phyloP scores from a whole-genome alignment of 1,140 invertebrate genomes.

The Bicyclus anynana region DNA sequence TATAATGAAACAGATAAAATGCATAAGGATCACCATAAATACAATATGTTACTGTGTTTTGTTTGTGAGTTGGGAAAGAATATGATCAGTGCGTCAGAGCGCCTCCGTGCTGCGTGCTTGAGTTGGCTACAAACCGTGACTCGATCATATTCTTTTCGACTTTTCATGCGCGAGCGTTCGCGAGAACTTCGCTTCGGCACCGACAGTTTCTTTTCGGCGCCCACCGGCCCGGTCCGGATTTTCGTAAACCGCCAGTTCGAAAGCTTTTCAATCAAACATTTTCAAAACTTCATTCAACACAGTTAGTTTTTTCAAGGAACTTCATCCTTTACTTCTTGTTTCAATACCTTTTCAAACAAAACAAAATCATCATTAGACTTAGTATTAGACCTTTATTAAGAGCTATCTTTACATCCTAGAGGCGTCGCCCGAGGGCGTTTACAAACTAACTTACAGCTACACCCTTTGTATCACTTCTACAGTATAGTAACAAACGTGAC shows the following conservation, averaged over 20 bases:
- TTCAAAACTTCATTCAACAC: constrained; percentile 70
- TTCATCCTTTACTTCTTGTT: constrained; percentile 79
- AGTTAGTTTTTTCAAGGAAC: constrained; percentile 76
- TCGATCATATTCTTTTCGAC: constrained; percentile 69
- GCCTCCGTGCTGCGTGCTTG: constrained; percentile 52
- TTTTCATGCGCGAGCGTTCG: constrained; percentile 38
- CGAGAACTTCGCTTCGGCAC: constrained; percentile 44
- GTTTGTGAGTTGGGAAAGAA: constrained; percentile 49
- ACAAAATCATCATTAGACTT: constrained; percentile 79
- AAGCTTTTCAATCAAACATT: constrained; percentile 65
- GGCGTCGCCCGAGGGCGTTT: constrained; percentile 44
- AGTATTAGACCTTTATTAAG: constrained; percentile 72
- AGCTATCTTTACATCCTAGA: constrained; percentile 63
- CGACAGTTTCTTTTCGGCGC: constrained; percentile 42
- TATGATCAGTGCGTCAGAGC: constrained; percentile 49
- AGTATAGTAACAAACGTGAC: constrained; percentile 22
- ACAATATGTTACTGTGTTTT: constrained; percentile 21
- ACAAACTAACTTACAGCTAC: constrained; percentile 61
- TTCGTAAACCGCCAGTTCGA: constrained; percentile 62
- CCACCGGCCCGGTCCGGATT: constrained; percentile 45
- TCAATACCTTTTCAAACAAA: constrained; percentile 79
- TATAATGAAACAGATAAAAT: constrained; percentile 53
- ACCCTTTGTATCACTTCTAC: constrained; percentile 37
- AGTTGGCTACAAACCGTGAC: constrained; percentile 36
- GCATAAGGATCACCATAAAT: constrained; percentile 48